Evolutionary conservation across 2,888 invertebrate genomes (phyloP).

Genomic region (Ypsolopha sequella): DNA sequence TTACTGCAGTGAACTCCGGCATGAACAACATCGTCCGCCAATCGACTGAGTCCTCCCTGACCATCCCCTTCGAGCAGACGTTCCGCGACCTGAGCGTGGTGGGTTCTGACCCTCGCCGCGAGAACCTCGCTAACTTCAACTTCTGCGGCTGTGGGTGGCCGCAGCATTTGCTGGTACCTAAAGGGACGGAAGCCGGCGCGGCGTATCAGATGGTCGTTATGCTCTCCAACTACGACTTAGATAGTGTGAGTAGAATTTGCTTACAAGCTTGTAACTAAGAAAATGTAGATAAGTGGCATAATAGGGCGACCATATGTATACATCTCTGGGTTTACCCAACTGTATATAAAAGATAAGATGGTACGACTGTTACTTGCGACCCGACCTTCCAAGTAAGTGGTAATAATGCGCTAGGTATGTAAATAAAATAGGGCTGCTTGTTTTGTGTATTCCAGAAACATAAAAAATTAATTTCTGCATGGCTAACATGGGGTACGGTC

Average conservation of each 20-base stretch:
- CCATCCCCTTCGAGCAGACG: conserved; percentile 70
- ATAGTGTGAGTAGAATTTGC: conserved; percentile 35
- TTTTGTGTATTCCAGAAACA: too few relatives aligned
- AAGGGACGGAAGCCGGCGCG: conserved; percentile 51
- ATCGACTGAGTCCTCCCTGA: conserved; percentile 72
- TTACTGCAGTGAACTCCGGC: conserved; percentile 65
- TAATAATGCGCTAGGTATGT: too few relatives aligned
- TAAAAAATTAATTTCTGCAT: too few relatives aligned
- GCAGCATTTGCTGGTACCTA: conserved; percentile 69
- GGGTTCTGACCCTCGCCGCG: conserved; percentile 24
- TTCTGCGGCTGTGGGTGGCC: conserved; percentile 76
- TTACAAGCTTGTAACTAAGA: not conserved
- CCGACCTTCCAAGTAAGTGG: too few relatives aligned
- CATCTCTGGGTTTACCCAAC: too few relatives aligned
- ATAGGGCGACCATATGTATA: too few relatives aligned
- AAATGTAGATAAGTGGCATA: not conserved
- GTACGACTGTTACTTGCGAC: too few relatives aligned
- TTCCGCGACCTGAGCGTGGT: conserved; percentile 63
- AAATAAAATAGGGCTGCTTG: too few relatives aligned
- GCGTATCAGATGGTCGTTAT: conserved; percentile 54
- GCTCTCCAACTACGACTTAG: conserved; percentile 60
- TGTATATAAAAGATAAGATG: too few relatives aligned
- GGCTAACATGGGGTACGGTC: too few relatives aligned
- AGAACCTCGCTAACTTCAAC: conserved; percentile 48
- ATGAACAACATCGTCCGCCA: conserved; percentile 65